Percentiles rank a stretch among this genome's conserved stretches.
Evolutionary conservation across 2,797 vertebrate species (phyloP).

Genomic region (Leptatherina wallacei): DNA sequence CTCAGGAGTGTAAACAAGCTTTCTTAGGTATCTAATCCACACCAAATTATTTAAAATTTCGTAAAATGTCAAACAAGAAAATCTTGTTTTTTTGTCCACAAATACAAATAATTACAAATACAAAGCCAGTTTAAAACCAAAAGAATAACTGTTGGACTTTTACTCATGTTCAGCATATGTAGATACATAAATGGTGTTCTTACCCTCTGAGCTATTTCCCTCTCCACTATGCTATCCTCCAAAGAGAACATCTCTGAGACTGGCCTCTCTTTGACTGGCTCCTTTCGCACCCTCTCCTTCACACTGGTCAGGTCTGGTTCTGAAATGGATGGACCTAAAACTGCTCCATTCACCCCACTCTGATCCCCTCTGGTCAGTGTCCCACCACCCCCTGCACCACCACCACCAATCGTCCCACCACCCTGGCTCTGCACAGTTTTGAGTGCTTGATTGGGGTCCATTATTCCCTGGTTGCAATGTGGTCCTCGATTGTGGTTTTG

Average conservation of each 20-base stretch:
- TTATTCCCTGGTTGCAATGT: conserved; percentile 66
- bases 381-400: conserved; percentile 74
- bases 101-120: too few relatives aligned
- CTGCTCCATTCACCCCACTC: conserved; percentile 82
- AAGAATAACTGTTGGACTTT: too few relatives aligned
- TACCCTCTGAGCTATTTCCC: conserved; percentile 95
- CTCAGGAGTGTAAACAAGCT: not conserved
- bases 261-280: conserved; percentile 94
- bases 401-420: conserved; percentile 69
- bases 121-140: too few relatives aligned
- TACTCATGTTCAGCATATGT: not conserved
- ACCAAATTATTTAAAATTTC: not conserved
- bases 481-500: conserved; percentile 63
- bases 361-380: conserved; percentile 88
- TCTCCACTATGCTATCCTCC: conserved; percentile 96
- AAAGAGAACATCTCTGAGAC: conserved; percentile 98
- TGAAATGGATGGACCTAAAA: conserved; percentile 93
- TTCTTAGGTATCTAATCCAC: not conserved
- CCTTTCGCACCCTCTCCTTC: conserved; percentile 95
- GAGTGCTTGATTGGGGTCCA: conserved; percentile 77
- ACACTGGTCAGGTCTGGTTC: conserved; percentile 96
- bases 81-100: not conserved
- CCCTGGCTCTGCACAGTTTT: conserved; percentile 83
- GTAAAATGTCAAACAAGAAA: not conserved
- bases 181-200: conserved; percentile 38